A percentile compares a stretch with the other conserved stretches of the same genome.
Conservation (phyloP, 1,140 invertebrate species). For the Calliphora vicina region DNA sequence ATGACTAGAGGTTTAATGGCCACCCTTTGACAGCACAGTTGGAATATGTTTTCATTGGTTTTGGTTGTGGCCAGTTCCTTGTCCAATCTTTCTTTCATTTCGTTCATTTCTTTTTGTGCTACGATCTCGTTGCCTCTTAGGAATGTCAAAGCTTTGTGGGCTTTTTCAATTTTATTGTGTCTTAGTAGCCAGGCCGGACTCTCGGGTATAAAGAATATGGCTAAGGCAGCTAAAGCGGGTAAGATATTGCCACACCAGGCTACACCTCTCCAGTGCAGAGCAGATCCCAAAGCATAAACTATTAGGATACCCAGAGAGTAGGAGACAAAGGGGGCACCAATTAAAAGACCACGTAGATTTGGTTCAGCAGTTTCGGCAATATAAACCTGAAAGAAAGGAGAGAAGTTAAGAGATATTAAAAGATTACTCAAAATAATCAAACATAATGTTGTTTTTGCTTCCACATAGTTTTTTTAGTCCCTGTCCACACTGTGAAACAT, state of each 20-base stretch:
- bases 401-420: background rate
- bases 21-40: slow-evolving; percentile 65
- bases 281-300: slow-evolving; percentile 72
- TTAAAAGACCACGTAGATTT: slow-evolving; percentile 71
- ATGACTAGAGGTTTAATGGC: slow-evolving; percentile 75
- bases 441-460: no score
- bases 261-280: slow-evolving; percentile 71
- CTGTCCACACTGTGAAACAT: no score
- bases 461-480: no score
- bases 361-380: slow-evolving; percentile 78
- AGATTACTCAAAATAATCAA: no score
- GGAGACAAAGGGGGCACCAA: slow-evolving; percentile 72
- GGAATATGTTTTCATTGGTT: slow-evolving; percentile 65
- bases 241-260: slow-evolving; percentile 70
- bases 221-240: slow-evolving; percentile 67
- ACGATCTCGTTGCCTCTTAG: slow-evolving; percentile 70
- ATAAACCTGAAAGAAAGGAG: slow-evolving; percentile 67
- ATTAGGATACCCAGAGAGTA: slow-evolving; percentile 77
- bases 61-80: slow-evolving; percentile 64
- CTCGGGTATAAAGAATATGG: slow-evolving; percentile 73
- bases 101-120: slow-evolving; percentile 62
- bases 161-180: slow-evolving; percentile 69
- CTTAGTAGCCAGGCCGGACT: slow-evolving; percentile 76
- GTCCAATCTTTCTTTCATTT: slow-evolving; percentile 60
- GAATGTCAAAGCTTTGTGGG: slow-evolving; percentile 71